Evolutionary conservation across 2,797 vertebrate genomes (phyloP).

Genomic region (Ptychobarbus kaznakovi): DNA sequence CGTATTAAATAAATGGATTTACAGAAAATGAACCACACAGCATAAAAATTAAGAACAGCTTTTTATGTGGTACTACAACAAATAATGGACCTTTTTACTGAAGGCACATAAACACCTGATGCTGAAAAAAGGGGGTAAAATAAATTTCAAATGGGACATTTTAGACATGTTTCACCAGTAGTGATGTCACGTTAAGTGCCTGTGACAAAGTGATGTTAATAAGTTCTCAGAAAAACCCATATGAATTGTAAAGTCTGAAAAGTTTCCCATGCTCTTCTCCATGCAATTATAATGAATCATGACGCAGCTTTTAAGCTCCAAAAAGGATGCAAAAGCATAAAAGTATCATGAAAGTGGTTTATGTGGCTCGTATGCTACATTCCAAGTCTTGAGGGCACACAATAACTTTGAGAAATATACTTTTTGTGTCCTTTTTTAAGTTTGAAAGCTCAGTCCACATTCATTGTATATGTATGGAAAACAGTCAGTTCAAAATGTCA

Average conservation of each 20-base stretch:
- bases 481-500: background rate
- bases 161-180: background rate
- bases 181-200: background rate
- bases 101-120: conserved; percentile 47
- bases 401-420: background rate
- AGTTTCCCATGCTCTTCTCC: background rate
- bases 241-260: background rate
- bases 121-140: conserved; percentile 1
- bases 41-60: background rate
- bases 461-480: background rate
- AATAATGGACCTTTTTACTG: conserved; percentile 20
- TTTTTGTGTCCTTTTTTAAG: background rate
- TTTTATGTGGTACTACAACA: background rate
- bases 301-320: background rate
- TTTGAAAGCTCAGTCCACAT: background rate
- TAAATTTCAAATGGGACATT: background rate
- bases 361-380: conserved; percentile 13
- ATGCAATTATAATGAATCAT: background rate
- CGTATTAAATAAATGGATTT: conserved; percentile 1
- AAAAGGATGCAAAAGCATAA: conserved; percentile 3
- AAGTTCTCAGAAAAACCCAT: background rate
- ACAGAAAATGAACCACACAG: background rate
- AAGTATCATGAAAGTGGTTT: conserved; percentile 15
- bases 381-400: background rate
- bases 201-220: background rate